These are phyloP conservation scores for Chamaetylas fuelleborni DNA, from an alignment of 2,113 vertebrate species.

Conservation along the genomic window DNA sequence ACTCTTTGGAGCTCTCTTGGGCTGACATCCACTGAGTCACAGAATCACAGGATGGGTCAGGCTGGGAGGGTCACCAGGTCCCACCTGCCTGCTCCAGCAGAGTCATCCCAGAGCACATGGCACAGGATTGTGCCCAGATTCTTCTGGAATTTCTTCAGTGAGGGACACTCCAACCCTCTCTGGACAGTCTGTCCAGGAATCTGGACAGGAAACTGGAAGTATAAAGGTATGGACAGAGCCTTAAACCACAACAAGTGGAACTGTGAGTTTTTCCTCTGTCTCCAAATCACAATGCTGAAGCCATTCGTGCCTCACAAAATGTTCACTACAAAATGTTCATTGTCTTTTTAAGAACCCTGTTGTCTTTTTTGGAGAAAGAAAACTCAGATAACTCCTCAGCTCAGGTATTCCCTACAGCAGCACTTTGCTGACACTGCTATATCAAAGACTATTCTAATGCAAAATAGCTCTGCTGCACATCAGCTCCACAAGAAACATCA, in stretches of 20 bases:
- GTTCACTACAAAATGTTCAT: background rate
- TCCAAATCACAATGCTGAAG: background rate
- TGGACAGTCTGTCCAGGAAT: background rate
- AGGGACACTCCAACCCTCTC: background rate
- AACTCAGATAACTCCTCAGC: background rate
- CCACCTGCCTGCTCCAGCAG: background rate
- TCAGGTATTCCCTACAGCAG: background rate
- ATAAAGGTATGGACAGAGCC: background rate
- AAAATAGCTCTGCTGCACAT: background rate
- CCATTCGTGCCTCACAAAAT: background rate
- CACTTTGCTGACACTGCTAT: background rate
- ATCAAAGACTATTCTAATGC: constrained; percentile 18
- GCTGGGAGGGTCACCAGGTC: background rate
- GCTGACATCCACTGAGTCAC: background rate
- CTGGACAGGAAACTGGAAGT: background rate
- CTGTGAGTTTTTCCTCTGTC: background rate
- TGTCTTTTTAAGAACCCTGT: background rate
- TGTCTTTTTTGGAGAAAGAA: background rate
- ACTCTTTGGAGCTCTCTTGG: background rate
- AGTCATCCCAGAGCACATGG: rapidly evolving
- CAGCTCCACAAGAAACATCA: constrained; percentile 17
- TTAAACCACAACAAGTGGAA: background rate
- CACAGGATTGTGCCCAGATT: rapidly evolving
- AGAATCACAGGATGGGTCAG: background rate
- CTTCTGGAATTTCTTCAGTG: background rate